Conservation (phyloP, 2,797 vertebrate genomes). For the Channa striata region DNA sequence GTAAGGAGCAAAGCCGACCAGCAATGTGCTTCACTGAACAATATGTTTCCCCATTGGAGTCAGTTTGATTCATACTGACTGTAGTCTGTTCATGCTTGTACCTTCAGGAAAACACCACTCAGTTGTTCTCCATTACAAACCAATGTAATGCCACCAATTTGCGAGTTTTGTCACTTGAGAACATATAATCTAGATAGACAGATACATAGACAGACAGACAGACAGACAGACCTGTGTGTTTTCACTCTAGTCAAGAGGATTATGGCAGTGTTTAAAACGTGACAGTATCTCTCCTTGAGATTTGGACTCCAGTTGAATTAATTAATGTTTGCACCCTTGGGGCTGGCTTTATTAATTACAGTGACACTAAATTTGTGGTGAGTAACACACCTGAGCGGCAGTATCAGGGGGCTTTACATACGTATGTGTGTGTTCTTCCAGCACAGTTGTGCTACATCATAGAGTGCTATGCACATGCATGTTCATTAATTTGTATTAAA, state of each 20-base stretch:
- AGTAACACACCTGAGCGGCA: conserved; percentile 57
- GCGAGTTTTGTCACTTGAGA: conserved; percentile 10
- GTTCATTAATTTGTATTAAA: conserved; percentile 25
- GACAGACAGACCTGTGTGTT: background rate
- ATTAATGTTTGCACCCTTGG: conserved; percentile 78
- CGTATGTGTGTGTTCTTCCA: conserved; percentile 7
- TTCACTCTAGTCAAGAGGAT: conserved; percentile 34
- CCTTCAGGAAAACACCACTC: background rate
- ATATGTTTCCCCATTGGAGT: conserved; percentile 7
- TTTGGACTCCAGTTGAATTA: conserved; percentile 75
- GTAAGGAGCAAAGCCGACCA: conserved; percentile 40
- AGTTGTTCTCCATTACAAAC: conserved; percentile 6
- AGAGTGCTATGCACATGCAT: conserved; percentile 4
- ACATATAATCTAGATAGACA: too few relatives aligned
- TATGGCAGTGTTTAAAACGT: conserved; percentile 40
- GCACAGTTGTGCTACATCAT: conserved; percentile 26
- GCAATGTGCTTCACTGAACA: conserved; percentile 44
- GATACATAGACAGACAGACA: too few relatives aligned
- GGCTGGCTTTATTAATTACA: conserved; percentile 83
- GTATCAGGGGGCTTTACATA: conserved; percentile 37
- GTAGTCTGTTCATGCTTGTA: conserved; percentile 2
- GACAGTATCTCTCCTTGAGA: conserved; percentile 60
- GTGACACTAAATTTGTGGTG: conserved; percentile 74
- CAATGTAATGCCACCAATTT: background rate
- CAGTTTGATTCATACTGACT: conserved; percentile 17